Conservation (phyloP, 2,888 invertebrate genomes). For the Cactoblastis cactorum region DNA sequence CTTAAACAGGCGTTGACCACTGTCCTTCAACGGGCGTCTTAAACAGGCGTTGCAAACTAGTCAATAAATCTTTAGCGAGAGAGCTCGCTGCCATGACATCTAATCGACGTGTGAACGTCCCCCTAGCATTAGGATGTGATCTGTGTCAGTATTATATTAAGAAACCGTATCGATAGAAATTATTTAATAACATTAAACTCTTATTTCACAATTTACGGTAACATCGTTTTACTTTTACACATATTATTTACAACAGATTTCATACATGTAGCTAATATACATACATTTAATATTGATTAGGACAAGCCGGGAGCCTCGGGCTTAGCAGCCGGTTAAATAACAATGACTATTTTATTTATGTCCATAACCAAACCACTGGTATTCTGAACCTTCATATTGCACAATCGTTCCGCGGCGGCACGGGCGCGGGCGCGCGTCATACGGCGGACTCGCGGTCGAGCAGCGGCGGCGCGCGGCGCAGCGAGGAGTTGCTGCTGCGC, state of each 20-base stretch:
- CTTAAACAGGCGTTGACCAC: too few relatives aligned
- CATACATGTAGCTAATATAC: conserved; percentile 53
- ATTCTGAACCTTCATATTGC: neutral
- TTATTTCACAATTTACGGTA: conserved; percentile 79
- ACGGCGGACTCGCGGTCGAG: conserved; percentile 74
- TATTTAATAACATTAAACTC: conserved; percentile 80
- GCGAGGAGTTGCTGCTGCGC: conserved; percentile 79
- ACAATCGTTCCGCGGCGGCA: neutral
- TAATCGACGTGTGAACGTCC: conserved; percentile 16
- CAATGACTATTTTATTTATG: conserved; percentile 1
- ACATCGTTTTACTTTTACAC: conserved; percentile 79
- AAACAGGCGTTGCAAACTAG: too few relatives aligned
- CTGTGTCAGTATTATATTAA: conserved; percentile 77
- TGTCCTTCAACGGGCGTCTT: too few relatives aligned
- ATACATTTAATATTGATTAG: conserved; percentile 32
- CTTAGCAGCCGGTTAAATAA: conserved; percentile 13
- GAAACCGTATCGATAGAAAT: conserved; percentile 72
- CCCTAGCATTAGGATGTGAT: conserved; percentile 54
- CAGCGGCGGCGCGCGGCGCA: conserved; percentile 66
- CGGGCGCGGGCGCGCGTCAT: conserved; percentile 32
- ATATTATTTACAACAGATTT: conserved; percentile 73
- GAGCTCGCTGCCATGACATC: conserved; percentile 8
- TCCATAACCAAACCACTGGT: neutral
- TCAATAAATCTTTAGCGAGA: conserved; percentile 32
- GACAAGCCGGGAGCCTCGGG: conserved; percentile 17